Base-by-base conservation (phyloP, 1,140 invertebrate genomes). In the Rhagoletis zephyria region DNA sequence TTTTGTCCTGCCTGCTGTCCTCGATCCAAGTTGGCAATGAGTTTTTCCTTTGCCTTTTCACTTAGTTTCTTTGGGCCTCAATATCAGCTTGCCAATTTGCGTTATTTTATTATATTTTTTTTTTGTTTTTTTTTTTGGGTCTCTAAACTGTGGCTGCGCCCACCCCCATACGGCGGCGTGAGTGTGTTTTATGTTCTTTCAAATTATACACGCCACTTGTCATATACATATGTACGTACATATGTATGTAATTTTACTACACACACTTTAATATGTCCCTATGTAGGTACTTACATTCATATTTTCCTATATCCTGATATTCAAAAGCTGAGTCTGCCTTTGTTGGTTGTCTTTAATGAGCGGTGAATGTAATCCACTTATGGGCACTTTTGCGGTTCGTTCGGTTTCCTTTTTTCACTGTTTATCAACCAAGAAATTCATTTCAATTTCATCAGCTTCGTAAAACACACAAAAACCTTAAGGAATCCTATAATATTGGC, bases 391-490 rank as follows among this genome's bases (percentile, higher is more conserved):
- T 81, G 74, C 74, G 74, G 74, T 81, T 56, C 48, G 48, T 81
- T 81, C 56, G 74, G 16, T 56, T 81, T 81, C 74, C 74, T 81
- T 81, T 81, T 81, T 56, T n/a, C 74, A 56, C 48, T 81, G 48
- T 81, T 81, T 81, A 81, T 81, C 74, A 81, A 81, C 74, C 74
- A 81, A 81, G 74, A 81, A 81, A 81, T 81, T 81, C 48, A 81
- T 81, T 81, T 59, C 74, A 81, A 81, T 81, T 81, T 81, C 74
- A 81, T 51, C 74, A n/a, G 74, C 48, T 81, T 81, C 48, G 9
- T 9, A 56, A 42, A 19, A 30, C 16, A n/a, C 12, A 16, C 30
- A 81, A 59, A 81, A 81, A 12, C 48, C 74, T 16, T 81, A 81
- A 81, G 19, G 48, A 30, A 81, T 56, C 19, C 48, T 10, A n/a